phyloP scores from a whole-genome alignment of 2,113 vertebrate genomes.

The Myotis brandtii region DNA sequence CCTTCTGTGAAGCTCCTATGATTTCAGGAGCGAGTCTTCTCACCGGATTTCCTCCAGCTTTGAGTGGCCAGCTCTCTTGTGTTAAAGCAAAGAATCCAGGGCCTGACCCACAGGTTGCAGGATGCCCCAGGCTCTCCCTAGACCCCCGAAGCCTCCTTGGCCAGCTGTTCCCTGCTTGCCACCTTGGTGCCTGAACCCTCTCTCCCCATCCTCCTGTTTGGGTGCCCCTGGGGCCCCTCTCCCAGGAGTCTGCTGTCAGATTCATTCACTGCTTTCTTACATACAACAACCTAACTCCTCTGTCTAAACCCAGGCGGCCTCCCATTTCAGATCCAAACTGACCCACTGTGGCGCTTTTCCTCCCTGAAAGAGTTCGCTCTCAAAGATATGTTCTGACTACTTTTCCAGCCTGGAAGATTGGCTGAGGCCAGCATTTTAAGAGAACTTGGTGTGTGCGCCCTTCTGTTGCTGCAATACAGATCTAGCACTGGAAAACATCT shows the following conservation, averaged over 20 bases:
- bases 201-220: background rate
- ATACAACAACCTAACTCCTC: background rate
- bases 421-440: background rate
- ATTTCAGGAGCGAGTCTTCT: background rate
- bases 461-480: background rate
- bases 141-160: background rate
- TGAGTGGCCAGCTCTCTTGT: background rate
- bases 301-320: background rate
- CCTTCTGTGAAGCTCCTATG: background rate
- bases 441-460: background rate
- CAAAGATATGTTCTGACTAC: slow-evolving; percentile 6
- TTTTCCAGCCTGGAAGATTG: background rate
- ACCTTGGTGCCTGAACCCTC: background rate
- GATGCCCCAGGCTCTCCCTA: no score
- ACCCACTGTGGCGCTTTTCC: background rate
- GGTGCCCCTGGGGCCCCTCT: background rate
- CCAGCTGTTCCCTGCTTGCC: background rate
- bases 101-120: background rate
- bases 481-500: background rate
- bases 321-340: background rate
- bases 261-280: background rate
- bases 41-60: background rate
- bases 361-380: background rate
- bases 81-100: background rate
- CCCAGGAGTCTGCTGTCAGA: background rate